Conservation (phyloP, 2,113 vertebrate species). For the Hydrochoerus hydrochaeris region DNA sequence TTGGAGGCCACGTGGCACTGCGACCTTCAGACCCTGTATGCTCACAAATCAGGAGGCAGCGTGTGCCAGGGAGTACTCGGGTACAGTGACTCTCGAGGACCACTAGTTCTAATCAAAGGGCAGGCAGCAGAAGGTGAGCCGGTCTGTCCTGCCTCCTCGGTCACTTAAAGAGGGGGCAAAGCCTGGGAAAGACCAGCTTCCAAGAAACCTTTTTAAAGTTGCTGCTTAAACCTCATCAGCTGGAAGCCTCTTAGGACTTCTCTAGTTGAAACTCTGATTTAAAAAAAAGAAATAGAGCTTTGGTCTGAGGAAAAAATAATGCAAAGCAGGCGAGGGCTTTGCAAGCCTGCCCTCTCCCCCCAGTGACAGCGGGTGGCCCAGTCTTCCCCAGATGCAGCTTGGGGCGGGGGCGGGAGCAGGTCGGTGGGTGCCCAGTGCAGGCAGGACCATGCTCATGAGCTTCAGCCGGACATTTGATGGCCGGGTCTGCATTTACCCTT, state of each 20-base stretch:
- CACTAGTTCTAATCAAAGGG: not conserved
- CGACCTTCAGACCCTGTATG: not conserved
- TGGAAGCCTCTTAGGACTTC: slow-evolving; percentile 67
- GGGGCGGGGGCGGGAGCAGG: not conserved
- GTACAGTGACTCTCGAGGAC: not conserved
- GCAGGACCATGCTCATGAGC: not conserved
- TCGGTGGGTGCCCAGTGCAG: not conserved
- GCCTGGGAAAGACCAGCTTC: not conserved
- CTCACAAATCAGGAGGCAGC: not conserved
- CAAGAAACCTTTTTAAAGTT: slow-evolving; percentile 24
- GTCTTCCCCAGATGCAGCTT: not conserved
- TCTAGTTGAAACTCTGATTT: slow-evolving; percentile 47
- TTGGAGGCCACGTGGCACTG: not conserved
- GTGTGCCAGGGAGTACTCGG: not conserved
- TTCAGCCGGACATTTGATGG: not conserved
- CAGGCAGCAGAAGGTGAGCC: not conserved
- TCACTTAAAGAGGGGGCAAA: slow-evolving; percentile 17
- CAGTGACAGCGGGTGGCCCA: not conserved
- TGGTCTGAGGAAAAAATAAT: slow-evolving; percentile 61
- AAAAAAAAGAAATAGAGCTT: not conserved
- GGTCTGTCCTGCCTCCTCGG: not conserved
- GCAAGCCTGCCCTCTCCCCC: not conserved
- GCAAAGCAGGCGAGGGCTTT: slow-evolving; percentile 56
- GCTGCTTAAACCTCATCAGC: slow-evolving; percentile 47
- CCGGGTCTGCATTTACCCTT: slow-evolving; percentile 47